Conservation (phyloP, 2,888 invertebrate genomes). For the Heliconius cydno region DNA sequence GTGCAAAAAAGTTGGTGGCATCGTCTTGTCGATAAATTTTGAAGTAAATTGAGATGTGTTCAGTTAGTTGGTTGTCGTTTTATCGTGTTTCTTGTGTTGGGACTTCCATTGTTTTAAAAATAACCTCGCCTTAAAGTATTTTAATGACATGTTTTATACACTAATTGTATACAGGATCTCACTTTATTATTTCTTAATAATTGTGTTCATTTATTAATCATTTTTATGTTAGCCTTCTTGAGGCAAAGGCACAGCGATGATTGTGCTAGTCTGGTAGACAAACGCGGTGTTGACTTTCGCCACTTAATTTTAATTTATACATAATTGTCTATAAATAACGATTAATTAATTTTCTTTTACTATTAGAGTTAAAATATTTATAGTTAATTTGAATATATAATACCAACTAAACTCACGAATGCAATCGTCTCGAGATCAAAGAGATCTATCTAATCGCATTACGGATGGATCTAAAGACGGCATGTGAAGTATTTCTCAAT, state of each 20-base stretch:
- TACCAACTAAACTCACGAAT: constrained; percentile 15
- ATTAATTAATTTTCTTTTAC: background rate
- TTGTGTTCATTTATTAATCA: background rate
- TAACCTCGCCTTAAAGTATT: background rate
- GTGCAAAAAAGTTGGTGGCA: constrained; percentile 48
- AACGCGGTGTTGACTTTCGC: no score
- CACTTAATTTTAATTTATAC: no score
- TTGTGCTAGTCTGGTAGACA: background rate
- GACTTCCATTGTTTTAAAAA: background rate
- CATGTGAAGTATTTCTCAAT: constrained; percentile 31
- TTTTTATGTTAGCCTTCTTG: background rate
- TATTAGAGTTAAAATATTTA: constrained; percentile 2
- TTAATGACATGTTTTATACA: background rate
- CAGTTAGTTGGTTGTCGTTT: background rate
- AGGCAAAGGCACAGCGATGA: background rate
- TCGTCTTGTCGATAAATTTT: constrained; percentile 17
- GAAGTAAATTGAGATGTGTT: constrained; percentile 12
- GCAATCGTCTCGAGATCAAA: constrained; percentile 32
- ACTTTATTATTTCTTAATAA: background rate
- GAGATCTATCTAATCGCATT: constrained; percentile 30
- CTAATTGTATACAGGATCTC: background rate
- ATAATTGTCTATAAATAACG: no score
- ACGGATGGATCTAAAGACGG: constrained; percentile 26
- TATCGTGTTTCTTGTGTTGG: constrained; percentile 2
- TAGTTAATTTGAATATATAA: constrained; percentile 22